Percentiles rank a stretch among this genome's conserved stretches.
Evolutionary conservation across 2,113 vertebrate genomes (phyloP).

Genomic region (Oryctolagus cuniculus): DNA sequence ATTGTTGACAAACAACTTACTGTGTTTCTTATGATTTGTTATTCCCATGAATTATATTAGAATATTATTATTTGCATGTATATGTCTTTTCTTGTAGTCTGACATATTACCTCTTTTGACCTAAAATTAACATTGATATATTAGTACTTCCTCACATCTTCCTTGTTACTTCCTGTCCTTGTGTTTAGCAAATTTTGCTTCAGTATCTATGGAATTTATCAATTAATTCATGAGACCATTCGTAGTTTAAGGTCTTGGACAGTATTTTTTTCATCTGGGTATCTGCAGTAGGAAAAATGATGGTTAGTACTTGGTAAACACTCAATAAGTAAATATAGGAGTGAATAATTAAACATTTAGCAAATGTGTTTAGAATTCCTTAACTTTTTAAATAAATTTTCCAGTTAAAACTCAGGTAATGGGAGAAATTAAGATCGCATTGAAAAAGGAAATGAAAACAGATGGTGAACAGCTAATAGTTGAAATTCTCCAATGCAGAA

Average conservation of each 20-base stretch:
- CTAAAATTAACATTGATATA: background rate
- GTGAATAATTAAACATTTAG: background rate
- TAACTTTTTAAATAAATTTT: conserved; percentile 76
- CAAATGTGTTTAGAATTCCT: background rate
- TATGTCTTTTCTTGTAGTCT: background rate
- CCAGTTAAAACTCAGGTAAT: conserved; percentile 96
- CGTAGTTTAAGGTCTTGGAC: background rate
- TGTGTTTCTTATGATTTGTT: background rate
- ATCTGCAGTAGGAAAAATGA: background rate
- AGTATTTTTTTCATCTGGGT: background rate
- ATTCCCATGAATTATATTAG: background rate
- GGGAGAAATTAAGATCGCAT: conserved; percentile 98
- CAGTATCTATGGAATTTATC: background rate
- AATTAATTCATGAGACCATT: background rate
- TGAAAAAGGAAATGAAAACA: conserved; percentile 99
- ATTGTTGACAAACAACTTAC: background rate
- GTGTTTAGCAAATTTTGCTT: background rate
- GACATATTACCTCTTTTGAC: background rate
- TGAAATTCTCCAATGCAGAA: conserved; percentile 98
- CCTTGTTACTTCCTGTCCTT: background rate
- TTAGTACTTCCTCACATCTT: background rate
- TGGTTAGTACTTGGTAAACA: background rate
- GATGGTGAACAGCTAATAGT: conserved; percentile 98
- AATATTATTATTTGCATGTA: background rate
- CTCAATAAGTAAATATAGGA: background rate